phyloP scores from a whole-genome alignment of 2,113 vertebrate genomes.

The Nipponia nippon region DNA sequence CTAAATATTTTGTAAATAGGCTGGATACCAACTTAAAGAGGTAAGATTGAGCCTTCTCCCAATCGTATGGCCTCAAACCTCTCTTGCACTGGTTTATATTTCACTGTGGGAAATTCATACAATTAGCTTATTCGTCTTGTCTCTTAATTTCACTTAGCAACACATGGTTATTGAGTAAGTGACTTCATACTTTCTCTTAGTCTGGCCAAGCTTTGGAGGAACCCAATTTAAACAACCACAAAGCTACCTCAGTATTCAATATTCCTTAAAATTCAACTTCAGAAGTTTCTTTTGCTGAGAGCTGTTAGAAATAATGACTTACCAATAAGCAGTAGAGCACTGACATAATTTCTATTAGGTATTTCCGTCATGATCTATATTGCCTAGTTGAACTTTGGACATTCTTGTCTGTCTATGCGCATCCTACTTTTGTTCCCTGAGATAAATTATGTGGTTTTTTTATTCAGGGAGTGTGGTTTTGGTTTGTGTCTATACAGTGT shows the following conservation, averaged over 20 bases:
- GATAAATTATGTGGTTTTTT: not conserved
- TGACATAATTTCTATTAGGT: not conserved
- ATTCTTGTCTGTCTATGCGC: not conserved
- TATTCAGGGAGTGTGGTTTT: not conserved
- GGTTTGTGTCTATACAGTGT: not conserved
- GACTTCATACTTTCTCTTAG: not conserved
- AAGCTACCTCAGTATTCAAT: not conserved
- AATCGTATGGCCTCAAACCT: not conserved
- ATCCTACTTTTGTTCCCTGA: not conserved
- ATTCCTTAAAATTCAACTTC: not conserved
- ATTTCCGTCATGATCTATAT: not conserved
- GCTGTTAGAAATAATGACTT: not conserved
- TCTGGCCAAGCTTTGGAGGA: not conserved
- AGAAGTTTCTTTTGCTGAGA: not conserved
- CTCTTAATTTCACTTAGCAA: not conserved
- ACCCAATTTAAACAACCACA: not conserved
- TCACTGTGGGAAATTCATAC: not conserved
- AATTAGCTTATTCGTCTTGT: not conserved
- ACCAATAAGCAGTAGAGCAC: not conserved
- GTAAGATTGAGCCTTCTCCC: not conserved
- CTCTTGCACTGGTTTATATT: not conserved
- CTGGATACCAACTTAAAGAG: not conserved
- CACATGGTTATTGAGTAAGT: not conserved
- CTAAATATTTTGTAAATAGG: not conserved
- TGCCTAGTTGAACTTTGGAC: not conserved